Evolutionary conservation across 2,888 invertebrate species (phyloP).

Genomic region (Oligia fasciuncula): DNA sequence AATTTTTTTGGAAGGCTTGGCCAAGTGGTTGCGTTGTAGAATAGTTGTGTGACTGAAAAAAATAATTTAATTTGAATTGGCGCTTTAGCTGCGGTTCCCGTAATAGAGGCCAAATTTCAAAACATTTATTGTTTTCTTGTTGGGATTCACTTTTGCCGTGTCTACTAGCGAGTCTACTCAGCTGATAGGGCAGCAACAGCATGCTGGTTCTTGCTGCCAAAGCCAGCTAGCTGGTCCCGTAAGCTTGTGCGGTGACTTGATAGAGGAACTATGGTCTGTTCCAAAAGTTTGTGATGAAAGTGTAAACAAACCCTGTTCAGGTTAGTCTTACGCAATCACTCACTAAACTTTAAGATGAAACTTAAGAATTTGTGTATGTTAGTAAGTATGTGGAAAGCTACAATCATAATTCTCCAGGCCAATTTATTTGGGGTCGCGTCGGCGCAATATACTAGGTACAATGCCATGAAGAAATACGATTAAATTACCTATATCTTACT

Average conservation of each 20-base stretch:
- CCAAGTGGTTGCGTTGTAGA: constrained; percentile 49
- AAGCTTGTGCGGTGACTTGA: neutral
- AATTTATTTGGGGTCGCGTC: no score
- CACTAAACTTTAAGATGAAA: neutral
- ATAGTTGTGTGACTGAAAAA: constrained; percentile 50
- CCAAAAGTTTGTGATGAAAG: neutral
- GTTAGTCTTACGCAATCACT: no score
- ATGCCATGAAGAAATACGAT: no score
- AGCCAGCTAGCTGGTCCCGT: neutral
- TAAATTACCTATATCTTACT: constrained; percentile 17
- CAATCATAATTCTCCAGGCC: no score
- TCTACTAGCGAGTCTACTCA: neutral
- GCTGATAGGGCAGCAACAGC: neutral
- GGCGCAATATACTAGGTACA: no score
- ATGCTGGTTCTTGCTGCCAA: neutral
- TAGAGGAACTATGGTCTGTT: no score
- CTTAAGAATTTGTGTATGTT: neutral
- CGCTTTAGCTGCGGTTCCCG: no score
- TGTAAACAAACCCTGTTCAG: neutral
- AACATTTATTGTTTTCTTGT: neutral
- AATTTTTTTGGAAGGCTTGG: constrained; percentile 25
- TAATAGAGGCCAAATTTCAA: neutral
- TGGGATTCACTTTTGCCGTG: neutral
- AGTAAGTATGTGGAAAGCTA: no score
- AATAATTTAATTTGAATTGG: neutral